These are phyloP conservation scores for Hyla sarda DNA, from an alignment of 2,113 vertebrate genomes.

Conservation along the genomic window DNA sequence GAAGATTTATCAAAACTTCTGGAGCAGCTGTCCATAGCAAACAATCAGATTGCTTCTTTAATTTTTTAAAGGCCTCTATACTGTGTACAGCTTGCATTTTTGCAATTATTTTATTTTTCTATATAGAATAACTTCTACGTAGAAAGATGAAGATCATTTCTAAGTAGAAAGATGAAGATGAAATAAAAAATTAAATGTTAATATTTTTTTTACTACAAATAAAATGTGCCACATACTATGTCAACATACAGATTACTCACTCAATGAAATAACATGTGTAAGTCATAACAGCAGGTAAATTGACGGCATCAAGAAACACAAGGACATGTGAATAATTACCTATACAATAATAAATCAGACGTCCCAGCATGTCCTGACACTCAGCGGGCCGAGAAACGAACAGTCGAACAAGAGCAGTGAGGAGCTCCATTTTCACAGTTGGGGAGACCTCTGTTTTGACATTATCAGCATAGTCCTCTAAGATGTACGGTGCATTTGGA, in stretches of 20 bases:
- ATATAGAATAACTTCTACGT: too few species aligned
- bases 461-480: constrained; percentile 88
- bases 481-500: constrained; percentile 84
- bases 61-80: too few species aligned
- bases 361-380: constrained; percentile 91
- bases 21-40: too few species aligned
- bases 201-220: too few species aligned
- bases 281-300: neutral
- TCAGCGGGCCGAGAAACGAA: constrained; percentile 90
- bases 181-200: too few species aligned
- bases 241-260: neutral
- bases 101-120: too few species aligned
- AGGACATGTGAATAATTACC: constrained; percentile 71
- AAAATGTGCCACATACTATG: neutral
- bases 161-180: too few species aligned
- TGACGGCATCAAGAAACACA: neutral
- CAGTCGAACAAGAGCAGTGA: constrained; percentile 84
- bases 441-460: constrained; percentile 81
- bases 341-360: constrained; percentile 86
- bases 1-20: too few species aligned
- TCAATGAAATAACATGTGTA: neutral
- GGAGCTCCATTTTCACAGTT: constrained; percentile 89
- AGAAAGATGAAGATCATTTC: too few species aligned
- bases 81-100: too few species aligned
- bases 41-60: too few species aligned